phyloP scores from a whole-genome alignment of 2,888 invertebrate genomes.

The Drosophila pseudotalamancana region DNA sequence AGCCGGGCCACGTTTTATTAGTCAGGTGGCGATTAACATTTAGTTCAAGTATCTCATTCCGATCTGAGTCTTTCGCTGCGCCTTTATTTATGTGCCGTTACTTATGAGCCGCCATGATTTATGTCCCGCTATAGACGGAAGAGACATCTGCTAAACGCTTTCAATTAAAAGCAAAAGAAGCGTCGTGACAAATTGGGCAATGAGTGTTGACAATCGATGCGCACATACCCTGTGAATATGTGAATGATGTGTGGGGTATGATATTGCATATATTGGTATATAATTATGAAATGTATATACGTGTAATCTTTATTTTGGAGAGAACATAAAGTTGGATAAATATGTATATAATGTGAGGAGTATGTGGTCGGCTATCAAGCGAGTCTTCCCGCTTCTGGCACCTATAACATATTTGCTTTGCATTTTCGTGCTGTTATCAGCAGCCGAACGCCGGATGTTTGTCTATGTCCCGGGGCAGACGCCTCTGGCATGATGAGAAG shows the following conservation, averaged over 20 bases:
- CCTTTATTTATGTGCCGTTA: conserved; percentile 79
- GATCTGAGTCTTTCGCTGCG: conserved; percentile 51
- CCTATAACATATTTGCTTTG: conserved; percentile 20
- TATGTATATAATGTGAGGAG: not conserved
- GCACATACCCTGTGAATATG: conserved; percentile 16
- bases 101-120: conserved; percentile 74
- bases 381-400: not conserved
- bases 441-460: conserved; percentile 58
- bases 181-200: conserved; percentile 59
- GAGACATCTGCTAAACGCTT: conserved; percentile 74
- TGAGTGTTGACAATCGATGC: conserved; percentile 56
- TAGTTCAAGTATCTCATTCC: conserved; percentile 30
- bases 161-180: conserved; percentile 71
- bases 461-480: conserved; percentile 24
- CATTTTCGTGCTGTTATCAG: conserved; percentile 50
- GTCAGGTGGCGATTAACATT: conserved; percentile 31
- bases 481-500: conserved; percentile 23
- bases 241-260: not conserved
- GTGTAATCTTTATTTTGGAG: no score
- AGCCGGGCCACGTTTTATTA: conserved; percentile 13
- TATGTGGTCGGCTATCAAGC: not conserved
- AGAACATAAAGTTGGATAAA: no score
- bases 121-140: conserved; percentile 47
- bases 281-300: no score
- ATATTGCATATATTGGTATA: not conserved